Base-by-base conservation (phyloP, 2,113 vertebrate genomes). In the Tringa solitaria region DNA sequence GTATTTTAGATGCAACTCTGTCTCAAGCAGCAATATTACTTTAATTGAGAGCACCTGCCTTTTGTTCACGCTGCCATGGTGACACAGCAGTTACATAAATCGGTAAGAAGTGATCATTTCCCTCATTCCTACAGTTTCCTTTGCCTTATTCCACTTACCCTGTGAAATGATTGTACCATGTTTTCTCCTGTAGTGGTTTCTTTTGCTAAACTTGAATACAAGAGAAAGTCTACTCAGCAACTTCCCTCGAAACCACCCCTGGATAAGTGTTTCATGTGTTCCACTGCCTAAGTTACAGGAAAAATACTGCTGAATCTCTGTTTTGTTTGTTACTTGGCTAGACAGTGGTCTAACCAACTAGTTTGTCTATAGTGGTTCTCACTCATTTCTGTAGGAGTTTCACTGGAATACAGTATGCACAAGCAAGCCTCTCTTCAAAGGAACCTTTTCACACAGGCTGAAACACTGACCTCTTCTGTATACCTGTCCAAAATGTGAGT, bases 191-290 rank as follows among this genome's bases (percentile, higher is more conserved):
- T 16, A 84, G 59, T 86, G 54, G 33, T 70, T 89, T 92, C 45
- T 46, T 95, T 95, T 88, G 33, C 41, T 77, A 12, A 41, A 28
- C 50, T 78, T 69, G 12, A 53, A 21, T 22, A 37, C 64, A 35
- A 86, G 46, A 46, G 37, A 56, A 21, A 35, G 37, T 10, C 15
- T 37, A 84, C 22, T 16, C 41, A 24, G 23, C 0, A 3, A 28
- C 23, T 90, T 63, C 35, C 46, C 18, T 7, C 0, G 0, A 92
- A 43, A 8, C 17, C 3, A 3, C 2, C 15, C 5, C 6, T 0
- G 0, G 45, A 15, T n/a, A 61, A 65, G 12, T 19, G 20, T 70
- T 68, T 51, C 5, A 6, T 53, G 17, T 22, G 65, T 12, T 63
- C 11, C 61, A 24, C 9, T 21, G 8, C 14, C 65, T 51, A 37